Conservation (phyloP, 1,140 invertebrate genomes). For the Amyelois transitella region DNA sequence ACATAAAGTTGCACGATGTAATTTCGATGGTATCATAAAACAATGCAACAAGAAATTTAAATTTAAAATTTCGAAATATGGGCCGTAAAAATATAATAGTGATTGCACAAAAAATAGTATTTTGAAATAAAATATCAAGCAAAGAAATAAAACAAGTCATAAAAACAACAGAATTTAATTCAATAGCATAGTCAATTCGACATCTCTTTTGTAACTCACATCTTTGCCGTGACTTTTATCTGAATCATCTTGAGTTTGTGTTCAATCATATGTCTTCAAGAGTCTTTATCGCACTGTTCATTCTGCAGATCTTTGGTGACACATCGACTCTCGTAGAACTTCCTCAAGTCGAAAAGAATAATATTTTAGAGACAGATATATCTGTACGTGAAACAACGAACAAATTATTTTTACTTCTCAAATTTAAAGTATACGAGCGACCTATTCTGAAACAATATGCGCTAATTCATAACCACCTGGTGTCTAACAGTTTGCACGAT, state of each 20-base stretch:
- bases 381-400: conserved; percentile 9
- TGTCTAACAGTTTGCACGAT: conserved; percentile 30
- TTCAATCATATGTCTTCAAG: not conserved
- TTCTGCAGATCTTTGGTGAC: not conserved
- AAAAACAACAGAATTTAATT: not conserved
- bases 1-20: too few relatives aligned
- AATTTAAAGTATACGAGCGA: conserved; percentile 20
- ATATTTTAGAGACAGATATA: conserved; percentile 8
- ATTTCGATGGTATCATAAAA: too few relatives aligned
- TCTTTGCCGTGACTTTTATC: not conserved
- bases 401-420: conserved; percentile 19
- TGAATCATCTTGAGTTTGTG: not conserved
- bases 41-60: too few relatives aligned
- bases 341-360: conserved; percentile 8
- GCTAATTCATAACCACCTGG: conserved; percentile 37
- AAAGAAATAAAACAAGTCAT: not conserved
- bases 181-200: not conserved
- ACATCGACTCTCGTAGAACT: conserved; percentile 7
- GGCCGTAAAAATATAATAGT: not conserved
- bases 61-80: too few relatives aligned
- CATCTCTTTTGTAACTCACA: not conserved
- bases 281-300: not conserved
- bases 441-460: conserved; percentile 30
- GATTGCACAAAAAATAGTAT: not conserved
- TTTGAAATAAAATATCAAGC: not conserved